Conservation (phyloP, 2,797 vertebrate species). For the Xyrichtys novacula region DNA sequence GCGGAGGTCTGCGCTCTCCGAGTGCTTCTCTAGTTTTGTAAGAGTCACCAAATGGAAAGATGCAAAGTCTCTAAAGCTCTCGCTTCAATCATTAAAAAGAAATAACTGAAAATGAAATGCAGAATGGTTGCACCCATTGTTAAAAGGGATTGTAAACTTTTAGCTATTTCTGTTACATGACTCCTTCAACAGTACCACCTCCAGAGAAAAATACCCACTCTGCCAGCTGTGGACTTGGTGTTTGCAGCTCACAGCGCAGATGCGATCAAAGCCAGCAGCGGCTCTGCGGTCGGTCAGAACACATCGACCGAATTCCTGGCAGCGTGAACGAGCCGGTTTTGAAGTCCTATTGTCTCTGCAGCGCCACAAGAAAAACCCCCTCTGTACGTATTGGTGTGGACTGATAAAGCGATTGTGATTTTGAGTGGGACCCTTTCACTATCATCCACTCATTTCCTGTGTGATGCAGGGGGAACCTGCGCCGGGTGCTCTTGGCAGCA, state of each 20-base stretch:
- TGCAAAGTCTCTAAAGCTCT: background rate
- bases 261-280: constrained; percentile 57
- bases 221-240: constrained; percentile 41
- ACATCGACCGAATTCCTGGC: constrained; percentile 37
- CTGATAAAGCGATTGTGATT: constrained; percentile 56
- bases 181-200: constrained; percentile 24
- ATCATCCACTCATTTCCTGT: constrained; percentile 67
- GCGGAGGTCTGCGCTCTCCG: no score
- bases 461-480: constrained; percentile 31
- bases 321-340: constrained; percentile 6
- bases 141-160: constrained; percentile 19
- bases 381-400: constrained; percentile 30
- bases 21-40: no score
- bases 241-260: constrained; percentile 54
- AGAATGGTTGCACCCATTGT: constrained; percentile 7
- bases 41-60: background rate
- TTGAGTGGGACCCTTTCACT: constrained; percentile 52
- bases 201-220: constrained; percentile 29
- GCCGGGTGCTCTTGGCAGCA: constrained; percentile 54
- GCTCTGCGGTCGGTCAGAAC: constrained; percentile 38
- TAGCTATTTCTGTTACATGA: constrained; percentile 27
- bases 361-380: background rate
- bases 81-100: background rate
- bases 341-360: constrained; percentile 45
- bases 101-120: background rate